Conservation (phyloP, 2,888 invertebrate genomes). For the Nemurella pictetii region DNA sequence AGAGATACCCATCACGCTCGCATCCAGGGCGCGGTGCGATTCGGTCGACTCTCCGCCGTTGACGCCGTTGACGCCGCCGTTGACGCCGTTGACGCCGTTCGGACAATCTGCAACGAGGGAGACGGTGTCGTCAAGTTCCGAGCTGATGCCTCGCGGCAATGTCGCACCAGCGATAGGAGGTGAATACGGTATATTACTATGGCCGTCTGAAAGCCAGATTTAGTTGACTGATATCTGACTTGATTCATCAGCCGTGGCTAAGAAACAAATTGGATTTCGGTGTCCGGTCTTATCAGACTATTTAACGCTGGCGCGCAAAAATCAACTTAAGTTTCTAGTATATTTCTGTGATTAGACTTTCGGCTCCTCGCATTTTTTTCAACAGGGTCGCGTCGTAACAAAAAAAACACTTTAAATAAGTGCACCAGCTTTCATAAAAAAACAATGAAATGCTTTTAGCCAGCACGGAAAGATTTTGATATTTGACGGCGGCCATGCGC, state of each 20-base stretch:
- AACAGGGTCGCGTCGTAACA: neutral
- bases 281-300: slow-evolving; percentile 22
- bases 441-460: slow-evolving; percentile 31
- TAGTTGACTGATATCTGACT: slow-evolving; percentile 9
- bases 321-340: slow-evolving; percentile 8
- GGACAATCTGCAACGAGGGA: slow-evolving; percentile 25
- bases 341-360: neutral
- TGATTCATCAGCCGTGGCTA: slow-evolving; percentile 15
- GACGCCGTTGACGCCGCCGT: neutral
- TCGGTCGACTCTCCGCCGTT: neutral
- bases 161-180: neutral
- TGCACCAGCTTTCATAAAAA: slow-evolving; percentile 31
- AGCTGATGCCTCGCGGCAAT: neutral
- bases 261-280: slow-evolving; percentile 24
- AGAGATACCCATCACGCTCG: slow-evolving; percentile 37
- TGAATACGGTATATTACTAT: neutral
- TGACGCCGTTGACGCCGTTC: slow-evolving; percentile 16
- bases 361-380: slow-evolving; percentile 22
- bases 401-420: slow-evolving; percentile 30
- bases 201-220: neutral
- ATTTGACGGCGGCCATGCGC: neutral
- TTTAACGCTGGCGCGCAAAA: slow-evolving; percentile 28
- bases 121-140: neutral
- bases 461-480: slow-evolving; percentile 15
- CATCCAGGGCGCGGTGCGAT: slow-evolving; percentile 2